phyloP scores from a whole-genome alignment of 1,140 invertebrate genomes.

The Scaptomyza pallida region DNA sequence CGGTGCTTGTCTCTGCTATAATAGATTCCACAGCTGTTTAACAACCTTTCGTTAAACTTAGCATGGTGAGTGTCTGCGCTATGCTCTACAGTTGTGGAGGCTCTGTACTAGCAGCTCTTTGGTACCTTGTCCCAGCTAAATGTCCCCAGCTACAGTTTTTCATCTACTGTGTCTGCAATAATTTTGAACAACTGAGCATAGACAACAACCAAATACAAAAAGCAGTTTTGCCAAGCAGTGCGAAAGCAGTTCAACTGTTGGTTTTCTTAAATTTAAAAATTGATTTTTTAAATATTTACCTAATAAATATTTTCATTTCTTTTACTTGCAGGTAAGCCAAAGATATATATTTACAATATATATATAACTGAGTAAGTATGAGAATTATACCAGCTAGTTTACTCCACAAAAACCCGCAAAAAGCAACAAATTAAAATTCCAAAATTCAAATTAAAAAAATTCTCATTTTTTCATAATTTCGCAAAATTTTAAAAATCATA shows the following conservation, averaged over 20 bases:
- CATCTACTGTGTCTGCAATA: no score
- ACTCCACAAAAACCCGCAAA: background rate
- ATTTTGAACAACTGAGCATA: background rate
- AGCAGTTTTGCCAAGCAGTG: background rate
- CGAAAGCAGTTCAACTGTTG: slow-evolving; percentile 3
- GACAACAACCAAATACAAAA: background rate
- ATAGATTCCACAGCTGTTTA: background rate
- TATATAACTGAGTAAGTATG: slow-evolving; percentile 7
- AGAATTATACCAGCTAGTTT: background rate
- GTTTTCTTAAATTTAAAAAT: background rate
- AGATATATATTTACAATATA: no score
- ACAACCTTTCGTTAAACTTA: background rate
- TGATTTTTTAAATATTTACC: background rate
- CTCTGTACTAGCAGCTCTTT: background rate
- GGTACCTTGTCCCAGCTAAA: background rate
- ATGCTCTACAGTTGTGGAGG: background rate
- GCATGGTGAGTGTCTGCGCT: background rate
- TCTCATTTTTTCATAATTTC: slow-evolving; percentile 3
- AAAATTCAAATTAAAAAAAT: no score
- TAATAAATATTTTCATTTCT: background rate
- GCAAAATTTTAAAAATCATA: slow-evolving; percentile 1
- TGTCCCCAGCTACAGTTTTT: background rate
- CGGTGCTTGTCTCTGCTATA: slow-evolving; percentile 1
- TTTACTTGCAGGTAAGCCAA: slow-evolving; percentile 9
- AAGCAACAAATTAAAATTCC: background rate